Evolutionary conservation across 2,888 invertebrate genomes (phyloP).

Genomic region (Formica aserva): DNA sequence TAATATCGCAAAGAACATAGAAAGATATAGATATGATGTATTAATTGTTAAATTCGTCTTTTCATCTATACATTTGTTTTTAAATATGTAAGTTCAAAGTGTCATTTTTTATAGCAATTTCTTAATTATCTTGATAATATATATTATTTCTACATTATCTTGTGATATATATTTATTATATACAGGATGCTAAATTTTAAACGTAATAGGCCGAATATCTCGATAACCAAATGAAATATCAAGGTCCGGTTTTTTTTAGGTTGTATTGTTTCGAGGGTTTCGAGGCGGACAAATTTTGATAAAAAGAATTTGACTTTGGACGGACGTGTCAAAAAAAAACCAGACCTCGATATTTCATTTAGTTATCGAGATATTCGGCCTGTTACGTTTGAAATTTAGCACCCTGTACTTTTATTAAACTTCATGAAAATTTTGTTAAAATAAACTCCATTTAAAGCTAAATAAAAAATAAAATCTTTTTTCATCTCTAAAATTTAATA

Average conservation of each 20-base stretch:
- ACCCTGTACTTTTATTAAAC: not conserved
- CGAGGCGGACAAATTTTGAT: too few relatives aligned
- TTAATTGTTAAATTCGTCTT: not conserved
- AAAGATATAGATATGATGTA: slow-evolving; percentile 3
- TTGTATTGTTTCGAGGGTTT: too few relatives aligned
- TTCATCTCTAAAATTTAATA: not conserved
- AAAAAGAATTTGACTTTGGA: too few relatives aligned
- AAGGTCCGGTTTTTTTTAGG: too few relatives aligned
- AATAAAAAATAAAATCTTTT: not conserved
- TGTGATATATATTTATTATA: not conserved
- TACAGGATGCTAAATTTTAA: too few relatives aligned
- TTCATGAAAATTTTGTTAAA: not conserved
- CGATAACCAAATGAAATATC: too few relatives aligned
- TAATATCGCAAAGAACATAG: not conserved
- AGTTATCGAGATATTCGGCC: too few relatives aligned
- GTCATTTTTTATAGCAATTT: not conserved
- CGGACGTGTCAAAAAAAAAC: too few relatives aligned
- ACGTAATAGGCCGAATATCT: too few relatives aligned
- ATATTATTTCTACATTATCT: slow-evolving; percentile 9
- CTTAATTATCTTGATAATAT: not conserved
- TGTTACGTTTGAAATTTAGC: too few relatives aligned
- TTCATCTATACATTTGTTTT: not conserved
- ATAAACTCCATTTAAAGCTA: slow-evolving; percentile 6
- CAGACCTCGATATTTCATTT: too few relatives aligned
- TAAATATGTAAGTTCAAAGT: not conserved